Base-by-base conservation (phyloP, 2,888 invertebrate species). In the Hetaerina titia region DNA sequence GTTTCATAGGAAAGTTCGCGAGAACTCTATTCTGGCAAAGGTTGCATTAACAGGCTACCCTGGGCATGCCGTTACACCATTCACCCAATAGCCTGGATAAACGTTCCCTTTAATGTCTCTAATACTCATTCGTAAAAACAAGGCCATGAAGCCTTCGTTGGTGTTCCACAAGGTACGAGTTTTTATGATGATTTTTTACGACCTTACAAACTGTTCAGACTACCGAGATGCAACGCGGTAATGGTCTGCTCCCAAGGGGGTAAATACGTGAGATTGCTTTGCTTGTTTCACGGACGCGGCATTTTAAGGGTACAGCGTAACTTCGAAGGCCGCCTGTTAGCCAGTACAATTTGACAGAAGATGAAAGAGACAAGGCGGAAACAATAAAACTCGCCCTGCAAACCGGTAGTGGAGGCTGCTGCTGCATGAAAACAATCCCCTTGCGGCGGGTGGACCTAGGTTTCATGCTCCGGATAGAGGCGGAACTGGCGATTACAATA, bases 181-280 rank as follows among this genome's bases (percentile, higher is more conserved):
- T 81, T 81, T 81, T 81, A 81, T 31, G 81, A 81, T 81, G 81
- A 81, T 81, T 7, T 81, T 81, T 81, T 81, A 81, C 31, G 81
- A 81, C 31, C 81, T 81, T 81, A 81, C 81, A 81, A 81, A 31
- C 81, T 81, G 81, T 31, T 81, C 81, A 81, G 81, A 81, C 81
- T 81, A 81, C 81, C 13, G 31, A 81, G 31, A 81, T 81, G 81
- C 81, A 81, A 9, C 31, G n/a, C 13, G 81, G 81, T 81, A 81
- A 81, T 81, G 22, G 81, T 31, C 81, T 81, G 81, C 81, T 81
- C 81, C 81, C 81, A 31, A 31, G 81, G 31, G 45, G 81, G 31
- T 31, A 31, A 81, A 81, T 31, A 31, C 81, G 25, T 31, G 81
- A 31, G 31, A 81, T 31, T 81, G 81, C 31, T 81, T 31, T 15